These are phyloP conservation scores for Pachyuromys duprasi DNA, from an alignment of 2,797 vertebrate genomes.

Conservation along the genomic window DNA sequence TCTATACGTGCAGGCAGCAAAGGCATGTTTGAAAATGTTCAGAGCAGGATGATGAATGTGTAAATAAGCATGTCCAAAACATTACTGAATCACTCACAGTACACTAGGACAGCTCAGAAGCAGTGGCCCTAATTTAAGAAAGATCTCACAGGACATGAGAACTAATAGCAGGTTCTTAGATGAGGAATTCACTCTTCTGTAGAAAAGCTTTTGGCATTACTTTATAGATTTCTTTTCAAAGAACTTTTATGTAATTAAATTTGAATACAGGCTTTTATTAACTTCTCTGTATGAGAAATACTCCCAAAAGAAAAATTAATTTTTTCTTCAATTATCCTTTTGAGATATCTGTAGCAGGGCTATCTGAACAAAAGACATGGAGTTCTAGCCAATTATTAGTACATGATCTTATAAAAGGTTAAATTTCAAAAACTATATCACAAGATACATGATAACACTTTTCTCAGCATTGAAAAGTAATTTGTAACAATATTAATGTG, in stretches of 20 bases:
- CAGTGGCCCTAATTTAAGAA: not conserved
- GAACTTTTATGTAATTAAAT: slow-evolving; percentile 69
- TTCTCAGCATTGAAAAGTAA: slow-evolving; percentile 25
- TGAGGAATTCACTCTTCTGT: slow-evolving; percentile 33
- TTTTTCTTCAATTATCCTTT: slow-evolving; percentile 51
- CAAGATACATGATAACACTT: not conserved
- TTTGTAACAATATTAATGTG: not conserved
- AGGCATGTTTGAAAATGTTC: not conserved
- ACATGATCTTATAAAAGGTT: slow-evolving; percentile 34
- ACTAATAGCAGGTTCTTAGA: slow-evolving; percentile 27
- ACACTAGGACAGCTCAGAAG: not conserved
- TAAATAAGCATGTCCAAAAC: not conserved
- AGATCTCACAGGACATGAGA: slow-evolving; percentile 25
- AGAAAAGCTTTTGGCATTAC: slow-evolving; percentile 37
- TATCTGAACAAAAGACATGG: slow-evolving; percentile 11
- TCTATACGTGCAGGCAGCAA: not conserved
- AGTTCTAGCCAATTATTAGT: slow-evolving; percentile 6
- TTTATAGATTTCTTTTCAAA: slow-evolving; percentile 63
- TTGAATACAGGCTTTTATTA: slow-evolving; percentile 61
- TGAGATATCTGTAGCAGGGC: slow-evolving; percentile 52
- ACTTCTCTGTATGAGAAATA: slow-evolving; percentile 54
- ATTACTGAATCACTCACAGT: not conserved
- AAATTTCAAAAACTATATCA: slow-evolving; percentile 56
- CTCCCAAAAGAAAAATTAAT: slow-evolving; percentile 55
- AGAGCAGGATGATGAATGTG: not conserved